Base-by-base conservation (phyloP, 2,113 vertebrate genomes). In the Seriola dumerili region DNA sequence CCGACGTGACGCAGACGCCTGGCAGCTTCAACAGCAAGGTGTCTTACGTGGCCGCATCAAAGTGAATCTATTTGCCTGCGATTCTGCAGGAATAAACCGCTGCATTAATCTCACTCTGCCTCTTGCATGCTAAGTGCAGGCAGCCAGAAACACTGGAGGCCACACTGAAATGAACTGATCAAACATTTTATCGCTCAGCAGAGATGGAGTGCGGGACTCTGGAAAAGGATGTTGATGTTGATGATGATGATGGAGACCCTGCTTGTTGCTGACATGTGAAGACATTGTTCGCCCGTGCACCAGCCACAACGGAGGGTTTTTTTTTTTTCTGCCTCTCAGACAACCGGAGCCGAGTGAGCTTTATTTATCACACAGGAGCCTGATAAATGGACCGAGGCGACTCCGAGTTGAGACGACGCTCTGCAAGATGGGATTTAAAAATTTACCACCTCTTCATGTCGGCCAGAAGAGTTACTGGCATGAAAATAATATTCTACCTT, bases 101-200 rank as follows among this genome's bases (percentile, higher is more conserved):
- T 11, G 75, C 68, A 85, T 89, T 89, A 80, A 84, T 92, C 86
- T 85, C 57, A 55, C 73, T 83, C 81, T 74, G 76, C 79, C 74
- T 86, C 68, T 46, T 59, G 78, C 70, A 85, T 79, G 72, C 79
- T 81, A 81, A 87, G 79, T 61, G 71, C 63, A 80, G 42, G 76
- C 81, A 68, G 70, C 42, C 61, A 59, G 54, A 79, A 81, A 36
- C 40, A 44, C 81, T 21, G 8, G 38, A 81, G 72, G 84, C 74
- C 44, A 12, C 17, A 3, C 25, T 8, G 63, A 72, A 74, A 76
- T 52, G 40, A 80, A 55, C 71, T 38, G 38, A 86, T 83, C 64
- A 77, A 87, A 85, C 52, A 74, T 50, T 84, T 7, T 79, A 61
- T 85, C 11, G 78, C 32, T 42, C 13, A 19, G 44, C 61, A 50